phyloP scores from a whole-genome alignment of 1,140 invertebrate species.

The Drosophila quadrilineata region DNA sequence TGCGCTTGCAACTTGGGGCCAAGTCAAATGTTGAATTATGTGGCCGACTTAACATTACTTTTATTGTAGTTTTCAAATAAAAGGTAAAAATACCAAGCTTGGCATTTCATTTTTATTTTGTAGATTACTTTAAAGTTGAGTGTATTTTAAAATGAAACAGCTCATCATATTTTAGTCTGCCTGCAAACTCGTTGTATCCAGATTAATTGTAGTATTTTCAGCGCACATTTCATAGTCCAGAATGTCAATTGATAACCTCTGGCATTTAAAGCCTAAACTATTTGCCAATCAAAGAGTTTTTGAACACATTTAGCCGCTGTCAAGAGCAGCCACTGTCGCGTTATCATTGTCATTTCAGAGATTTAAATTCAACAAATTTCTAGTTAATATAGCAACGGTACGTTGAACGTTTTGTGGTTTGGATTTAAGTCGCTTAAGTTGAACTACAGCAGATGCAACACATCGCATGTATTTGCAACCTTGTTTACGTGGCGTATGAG shows the following conservation, averaged over 20 bases:
- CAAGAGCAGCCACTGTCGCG: not conserved
- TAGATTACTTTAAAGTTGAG: not conserved
- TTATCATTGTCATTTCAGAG: not conserved
- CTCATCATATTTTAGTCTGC: too few species aligned
- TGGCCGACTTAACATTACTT: conserved; percentile 24
- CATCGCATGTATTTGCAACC: conserved; percentile 39
- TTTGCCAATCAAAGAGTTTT: not conserved
- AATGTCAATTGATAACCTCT: too few species aligned
- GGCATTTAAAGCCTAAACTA: too few species aligned
- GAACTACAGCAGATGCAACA: not conserved
- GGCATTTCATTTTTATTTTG: conserved; percentile 2
- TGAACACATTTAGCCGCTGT: not conserved
- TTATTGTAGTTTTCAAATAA: conserved; percentile 14
- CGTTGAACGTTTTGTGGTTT: too few species aligned
- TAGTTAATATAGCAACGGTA: conserved; percentile 5
- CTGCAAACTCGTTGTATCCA: too few species aligned
- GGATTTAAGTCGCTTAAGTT: not conserved
- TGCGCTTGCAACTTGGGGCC: not conserved
- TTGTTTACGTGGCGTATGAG: conserved; percentile 68
- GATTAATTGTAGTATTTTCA: too few species aligned
- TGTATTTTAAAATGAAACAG: conserved; percentile 3
- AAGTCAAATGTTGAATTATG: conserved; percentile 40
- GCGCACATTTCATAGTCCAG: too few species aligned
- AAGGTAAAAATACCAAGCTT: conserved; percentile 22
- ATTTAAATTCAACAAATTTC: conserved; percentile 2